Evolutionary conservation across 2,797 vertebrate genomes (phyloP), one percentile per base, ranked within the genome.

Genomic region (Urosaurus nigricauda): DNA sequence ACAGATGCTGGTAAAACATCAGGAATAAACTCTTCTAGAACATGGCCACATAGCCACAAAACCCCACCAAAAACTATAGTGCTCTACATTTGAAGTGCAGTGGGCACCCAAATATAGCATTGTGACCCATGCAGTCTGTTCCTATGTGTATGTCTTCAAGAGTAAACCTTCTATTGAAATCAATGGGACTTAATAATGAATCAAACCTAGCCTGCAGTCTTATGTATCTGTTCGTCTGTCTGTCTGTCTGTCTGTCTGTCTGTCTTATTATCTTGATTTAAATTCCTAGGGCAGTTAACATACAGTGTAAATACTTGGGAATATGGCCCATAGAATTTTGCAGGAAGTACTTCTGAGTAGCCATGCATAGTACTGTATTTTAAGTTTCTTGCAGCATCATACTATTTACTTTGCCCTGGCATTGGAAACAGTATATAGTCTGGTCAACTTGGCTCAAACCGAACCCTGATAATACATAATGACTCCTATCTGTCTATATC

Each of bases 391-490:
- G 5, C 51, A 9, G 32, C 16, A 37, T 21, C 24, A 53, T 78
- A 53, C 16, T 12, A 78, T 9, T 26, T 60, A 75, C 51, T 79
- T 21, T 60, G 53, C 5, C 3, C 6, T 63, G 51, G 65, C 19
- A 60, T 19, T 6, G 16, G 9, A 43, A 85, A 80, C 56, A 71
- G 32, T 63, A 37, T 53, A 32, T 24, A n/a, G 75, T 86, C 84
- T 77, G 56, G 60, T 70, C 79, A 56, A 35, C 35, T 68, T 53
- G 47, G 60, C 35, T 86, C 79, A 70, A 68, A 43, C 71, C 58
- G 84, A 83, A 68, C 73, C 70, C 60, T 86, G 71, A 43, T 35
- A 53, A 89, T 83, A 82, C 56, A 81, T 89, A 83, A 89, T 77
- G 84, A 70, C 43, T 82, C 47, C 24, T 56, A 32, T 83, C 73